Base-by-base conservation (phyloP, 2,113 vertebrate species). In the Mustelus asterias region DNA sequence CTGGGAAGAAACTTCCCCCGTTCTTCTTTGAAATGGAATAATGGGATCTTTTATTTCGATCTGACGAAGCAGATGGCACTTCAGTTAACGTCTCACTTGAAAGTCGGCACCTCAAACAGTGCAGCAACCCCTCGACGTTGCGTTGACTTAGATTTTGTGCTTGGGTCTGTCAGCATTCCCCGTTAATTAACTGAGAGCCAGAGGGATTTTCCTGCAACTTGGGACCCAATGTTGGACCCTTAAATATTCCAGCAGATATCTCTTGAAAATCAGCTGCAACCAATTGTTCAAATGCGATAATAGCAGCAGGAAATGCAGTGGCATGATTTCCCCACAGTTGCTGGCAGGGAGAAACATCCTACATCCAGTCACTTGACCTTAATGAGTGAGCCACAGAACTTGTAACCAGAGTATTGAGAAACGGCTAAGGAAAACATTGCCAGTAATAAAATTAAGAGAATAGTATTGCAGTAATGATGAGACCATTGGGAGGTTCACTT, bases 361-460 rank as follows among this genome's bases (percentile, higher is more conserved):
- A 60, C 60, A 83, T 83, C n/a, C 16, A 37, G 60, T 93, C 60
- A 60, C 14, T 83, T 83, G 33, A 65, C 89, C 60, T 65, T 67
- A 65, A 67, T 67, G 89, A 65, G 60, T 65, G 6, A 93, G 37
- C 60, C 60, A 65, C 60, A 65, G 89, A 92, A 65, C 63, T 37
- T 65, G 60, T 93, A 93, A 93, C 89, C 33, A 65, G 60, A 67
- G 89, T n/a, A 93, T 37, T 93, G 89, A 67, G 33, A 67, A 65
- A 63, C n/a, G 1, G 60, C 89, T 37, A 93, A 93, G 33, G 18
- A 93, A 93, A 93, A 93, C 89, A 93, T 65, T 65, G 89, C 89
- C 37, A n/a, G 89, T 65, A 93, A 93, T 93, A 93, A 93, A 63
- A 65, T n/a, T 93, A 60, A 93, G 22, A 22, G 89, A 93, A 93